Conservation (phyloP, 1,140 invertebrate species). For the Pseudobourletiella spinata region DNA sequence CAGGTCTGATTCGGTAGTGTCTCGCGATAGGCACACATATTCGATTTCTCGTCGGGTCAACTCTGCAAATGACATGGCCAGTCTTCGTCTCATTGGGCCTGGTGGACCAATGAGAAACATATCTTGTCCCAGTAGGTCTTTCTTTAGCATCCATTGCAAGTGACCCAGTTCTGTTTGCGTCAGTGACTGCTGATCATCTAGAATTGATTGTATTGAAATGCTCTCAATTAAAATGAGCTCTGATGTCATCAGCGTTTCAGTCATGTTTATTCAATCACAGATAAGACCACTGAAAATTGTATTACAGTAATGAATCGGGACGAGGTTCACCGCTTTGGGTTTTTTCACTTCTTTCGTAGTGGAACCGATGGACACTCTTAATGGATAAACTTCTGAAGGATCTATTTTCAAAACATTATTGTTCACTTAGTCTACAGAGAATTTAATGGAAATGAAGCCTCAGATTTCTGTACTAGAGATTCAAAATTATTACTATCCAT, state of each 20-base stretch:
- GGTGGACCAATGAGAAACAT: constrained; percentile 86
- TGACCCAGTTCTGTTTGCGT: constrained; percentile 69
- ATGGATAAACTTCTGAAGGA: constrained; percentile 6
- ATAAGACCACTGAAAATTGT: constrained; percentile 43
- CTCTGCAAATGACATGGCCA: constrained; percentile 81
- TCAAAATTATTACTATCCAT: too few species aligned
- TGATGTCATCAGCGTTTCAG: constrained; percentile 20
- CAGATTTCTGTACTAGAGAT: neutral
- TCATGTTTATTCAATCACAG: constrained; percentile 29
- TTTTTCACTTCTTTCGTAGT: constrained; percentile 55
- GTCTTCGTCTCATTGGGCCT: constrained; percentile 62
- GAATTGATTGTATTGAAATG: too few species aligned
- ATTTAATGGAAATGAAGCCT: neutral
- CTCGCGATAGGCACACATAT: constrained; percentile 84
- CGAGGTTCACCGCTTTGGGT: constrained; percentile 62
- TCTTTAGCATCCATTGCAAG: constrained; percentile 89
- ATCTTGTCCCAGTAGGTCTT: constrained; percentile 84
- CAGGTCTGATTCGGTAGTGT: constrained; percentile 93
- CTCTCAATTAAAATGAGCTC: constrained; percentile 1
- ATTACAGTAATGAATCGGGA: constrained; percentile 76
- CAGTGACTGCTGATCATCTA: constrained; percentile 2
- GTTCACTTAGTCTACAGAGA: neutral
- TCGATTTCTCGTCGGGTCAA: constrained; percentile 81
- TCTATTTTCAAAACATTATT: neutral
- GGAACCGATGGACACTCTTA: constrained; percentile 61